Conservation (phyloP, 2,888 invertebrate species). For the Plebejus anna region DNA sequence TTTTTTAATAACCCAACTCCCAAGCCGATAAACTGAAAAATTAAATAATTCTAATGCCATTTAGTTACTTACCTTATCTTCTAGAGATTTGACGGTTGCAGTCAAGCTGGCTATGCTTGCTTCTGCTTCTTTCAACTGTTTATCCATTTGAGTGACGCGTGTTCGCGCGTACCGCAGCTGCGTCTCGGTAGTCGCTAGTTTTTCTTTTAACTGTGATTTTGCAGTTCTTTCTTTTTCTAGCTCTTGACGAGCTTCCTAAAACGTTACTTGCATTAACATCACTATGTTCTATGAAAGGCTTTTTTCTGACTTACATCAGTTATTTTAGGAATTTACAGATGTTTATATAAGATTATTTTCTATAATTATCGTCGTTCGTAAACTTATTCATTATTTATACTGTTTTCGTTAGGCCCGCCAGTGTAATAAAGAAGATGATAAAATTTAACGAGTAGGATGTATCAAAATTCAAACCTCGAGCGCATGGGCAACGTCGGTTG, state of each 20-base stretch:
- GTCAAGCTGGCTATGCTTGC: conserved; percentile 66
- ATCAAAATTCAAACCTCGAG: conserved; percentile 59
- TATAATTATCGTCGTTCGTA: too few species aligned
- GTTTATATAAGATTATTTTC: too few species aligned
- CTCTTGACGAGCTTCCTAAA: conserved; percentile 53
- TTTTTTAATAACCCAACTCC: not conserved
- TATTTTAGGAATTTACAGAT: too few species aligned
- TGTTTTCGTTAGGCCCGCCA: too few species aligned
- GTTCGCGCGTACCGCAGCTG: conserved; percentile 60
- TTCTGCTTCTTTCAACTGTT: conserved; percentile 68
- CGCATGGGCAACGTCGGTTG: conserved; percentile 44
- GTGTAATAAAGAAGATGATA: too few species aligned
- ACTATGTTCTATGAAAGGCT: too few species aligned
- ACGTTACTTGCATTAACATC: not conserved
- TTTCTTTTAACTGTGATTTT: conserved; percentile 54
- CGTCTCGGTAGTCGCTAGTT: conserved; percentile 55
- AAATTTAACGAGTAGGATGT: not conserved
- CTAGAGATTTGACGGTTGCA: conserved; percentile 62
- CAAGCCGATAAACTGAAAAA: not conserved
- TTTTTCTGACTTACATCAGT: too few species aligned
- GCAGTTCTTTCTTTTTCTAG: conserved; percentile 59
- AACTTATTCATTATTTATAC: too few species aligned
- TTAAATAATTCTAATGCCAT: not conserved
- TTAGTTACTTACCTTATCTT: conserved; percentile 61
- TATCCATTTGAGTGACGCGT: conserved; percentile 66